Evolutionary conservation across 1,140 invertebrate genomes (phyloP).

Genomic region (Trichonephila clavipes): DNA sequence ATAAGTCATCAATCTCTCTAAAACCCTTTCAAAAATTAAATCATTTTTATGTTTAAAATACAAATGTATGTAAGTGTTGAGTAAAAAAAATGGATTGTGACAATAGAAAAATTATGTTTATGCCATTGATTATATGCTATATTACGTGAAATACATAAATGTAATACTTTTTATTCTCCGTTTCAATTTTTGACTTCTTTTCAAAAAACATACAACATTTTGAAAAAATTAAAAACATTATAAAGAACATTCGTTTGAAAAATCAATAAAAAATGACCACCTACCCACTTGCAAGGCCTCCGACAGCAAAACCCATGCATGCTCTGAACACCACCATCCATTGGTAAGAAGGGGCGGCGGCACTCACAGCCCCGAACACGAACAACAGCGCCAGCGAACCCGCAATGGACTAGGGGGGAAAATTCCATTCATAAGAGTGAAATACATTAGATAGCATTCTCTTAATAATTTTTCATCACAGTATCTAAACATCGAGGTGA

Average conservation of each 20-base stretch:
- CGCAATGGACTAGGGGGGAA: slow-evolving; percentile 11
- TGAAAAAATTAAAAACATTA: not conserved
- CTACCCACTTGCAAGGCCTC: slow-evolving; percentile 57
- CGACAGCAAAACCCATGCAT: slow-evolving; percentile 60
- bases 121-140: no score
- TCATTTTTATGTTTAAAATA: no score
- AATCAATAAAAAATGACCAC: not conserved
- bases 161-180: no score
- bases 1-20: no score
- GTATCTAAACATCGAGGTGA: not conserved
- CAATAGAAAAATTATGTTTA: no score
- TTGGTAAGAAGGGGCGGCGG: slow-evolving; percentile 28
- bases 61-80: no score
- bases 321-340: slow-evolving; percentile 61
- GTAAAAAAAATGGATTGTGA: no score
- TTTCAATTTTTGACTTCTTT: not conserved
- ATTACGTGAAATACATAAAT: no score
- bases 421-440: not conserved
- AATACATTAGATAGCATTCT: not conserved
- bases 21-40: no score
- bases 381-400: slow-evolving; percentile 31
- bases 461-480: not conserved
- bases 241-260: not conserved
- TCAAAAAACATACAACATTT: not conserved
- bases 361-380: slow-evolving; percentile 45